Conservation (phyloP, 2,888 invertebrate species). For the Conops quadrifasciatus region DNA sequence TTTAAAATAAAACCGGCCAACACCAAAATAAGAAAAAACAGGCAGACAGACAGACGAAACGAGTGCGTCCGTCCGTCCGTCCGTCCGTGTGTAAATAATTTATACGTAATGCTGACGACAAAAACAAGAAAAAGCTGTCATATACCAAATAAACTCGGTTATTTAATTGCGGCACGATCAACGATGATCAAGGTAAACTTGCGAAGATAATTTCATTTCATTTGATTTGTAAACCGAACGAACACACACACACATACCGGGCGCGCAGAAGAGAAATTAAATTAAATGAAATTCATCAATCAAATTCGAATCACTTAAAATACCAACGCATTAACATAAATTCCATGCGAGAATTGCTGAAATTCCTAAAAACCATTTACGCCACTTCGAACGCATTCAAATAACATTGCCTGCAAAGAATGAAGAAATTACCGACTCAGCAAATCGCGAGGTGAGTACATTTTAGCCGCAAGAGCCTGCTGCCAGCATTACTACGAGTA, state of each 20-base stretch:
- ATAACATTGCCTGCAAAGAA: neutral
- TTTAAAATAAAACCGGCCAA: neutral
- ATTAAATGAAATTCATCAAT: neutral
- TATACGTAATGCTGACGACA: slow-evolving; percentile 9
- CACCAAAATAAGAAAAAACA: slow-evolving; percentile 24
- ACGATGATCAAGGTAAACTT: slow-evolving; percentile 29
- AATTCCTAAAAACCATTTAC: neutral
- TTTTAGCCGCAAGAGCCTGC: neutral
- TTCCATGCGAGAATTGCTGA: slow-evolving; percentile 10
- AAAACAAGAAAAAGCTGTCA: neutral
- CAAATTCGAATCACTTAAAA: slow-evolving; percentile 12
- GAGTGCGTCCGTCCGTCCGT: neutral
- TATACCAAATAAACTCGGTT: slow-evolving; percentile 14
- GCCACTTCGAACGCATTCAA: too few species aligned
- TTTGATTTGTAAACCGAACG: too few species aligned
- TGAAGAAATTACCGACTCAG: slow-evolving; percentile 17
- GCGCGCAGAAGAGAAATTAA: slow-evolving; percentile 16
- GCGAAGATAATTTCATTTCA: slow-evolving; percentile 6
- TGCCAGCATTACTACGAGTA: too few species aligned
- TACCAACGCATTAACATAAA: slow-evolving; percentile 29
- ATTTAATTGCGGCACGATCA: slow-evolving; percentile 16
- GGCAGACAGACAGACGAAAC: slow-evolving; percentile 1
- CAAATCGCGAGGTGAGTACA: slow-evolving; percentile 15
- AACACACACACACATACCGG: slow-evolving; percentile 8
- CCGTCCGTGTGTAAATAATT: neutral